Percentiles rank a stretch among this genome's conserved stretches.
Evolutionary conservation across 2,888 invertebrate species (phyloP).

Genomic region (Brassicogethes aeneus): DNA sequence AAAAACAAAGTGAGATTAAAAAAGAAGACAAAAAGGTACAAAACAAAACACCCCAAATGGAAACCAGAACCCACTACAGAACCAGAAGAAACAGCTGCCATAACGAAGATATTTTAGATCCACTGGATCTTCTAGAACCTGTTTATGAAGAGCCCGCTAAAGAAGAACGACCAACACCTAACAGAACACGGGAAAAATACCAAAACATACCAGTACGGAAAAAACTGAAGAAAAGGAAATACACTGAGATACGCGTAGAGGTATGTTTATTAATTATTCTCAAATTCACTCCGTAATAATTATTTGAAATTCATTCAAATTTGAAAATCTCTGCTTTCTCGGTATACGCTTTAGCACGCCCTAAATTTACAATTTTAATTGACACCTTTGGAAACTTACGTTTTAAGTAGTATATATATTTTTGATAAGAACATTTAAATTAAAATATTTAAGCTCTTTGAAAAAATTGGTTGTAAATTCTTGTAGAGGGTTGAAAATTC

Average conservation of each 20-base stretch:
- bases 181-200: background rate
- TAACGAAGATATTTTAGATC: conserved; percentile 24
- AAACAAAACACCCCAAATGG: conserved; percentile 6
- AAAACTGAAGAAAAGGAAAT: conserved; percentile 18
- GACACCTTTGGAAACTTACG: too few relatives aligned
- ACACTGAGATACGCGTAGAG: conserved; percentile 22
- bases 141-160: conserved; percentile 31
- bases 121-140: conserved; percentile 33
- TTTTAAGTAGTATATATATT: too few relatives aligned
- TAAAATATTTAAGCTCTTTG: too few relatives aligned
- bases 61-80: background rate
- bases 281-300: too few relatives aligned
- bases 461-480: too few relatives aligned
- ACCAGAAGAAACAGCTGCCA: conserved; percentile 8
- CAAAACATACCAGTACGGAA: conserved; percentile 7
- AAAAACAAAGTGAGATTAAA: conserved; percentile 7
- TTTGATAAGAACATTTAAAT: too few relatives aligned
- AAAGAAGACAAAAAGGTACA: conserved; percentile 11
- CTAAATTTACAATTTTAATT: too few relatives aligned
- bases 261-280: conserved; percentile 14
- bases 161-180: conserved; percentile 14
- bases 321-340: too few relatives aligned
- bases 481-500: too few relatives aligned
- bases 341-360: too few relatives aligned
- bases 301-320: too few relatives aligned